Conservation (phyloP, 2,113 vertebrate species). For the rabbit (Oryctolagus cuniculus) region mOryCun1.1 NC_091445.1:289501-290000, state of each 20-base stretch:
- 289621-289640: background rate
- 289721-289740: background rate
- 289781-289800: background rate
- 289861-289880: no score
- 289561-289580: background rate
- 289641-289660: background rate
- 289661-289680: no score
- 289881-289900: background rate
- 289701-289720: background rate
- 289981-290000: background rate
- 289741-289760: background rate
- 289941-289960: background rate
- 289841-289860: background rate
- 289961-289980: background rate
- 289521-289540: background rate
- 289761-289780: no score
- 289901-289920: background rate
- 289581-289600: background rate
- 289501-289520: no score
- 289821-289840: no score
- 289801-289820: background rate
- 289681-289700: background rate
- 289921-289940: background rate
- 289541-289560: background rate
- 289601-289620: no score